A percentile compares a stretch with the other conserved stretches of the same genome.
Evolutionary conservation across 2,888 invertebrate species (phyloP).

Genomic region (Macrophya alboannulata): DNA sequence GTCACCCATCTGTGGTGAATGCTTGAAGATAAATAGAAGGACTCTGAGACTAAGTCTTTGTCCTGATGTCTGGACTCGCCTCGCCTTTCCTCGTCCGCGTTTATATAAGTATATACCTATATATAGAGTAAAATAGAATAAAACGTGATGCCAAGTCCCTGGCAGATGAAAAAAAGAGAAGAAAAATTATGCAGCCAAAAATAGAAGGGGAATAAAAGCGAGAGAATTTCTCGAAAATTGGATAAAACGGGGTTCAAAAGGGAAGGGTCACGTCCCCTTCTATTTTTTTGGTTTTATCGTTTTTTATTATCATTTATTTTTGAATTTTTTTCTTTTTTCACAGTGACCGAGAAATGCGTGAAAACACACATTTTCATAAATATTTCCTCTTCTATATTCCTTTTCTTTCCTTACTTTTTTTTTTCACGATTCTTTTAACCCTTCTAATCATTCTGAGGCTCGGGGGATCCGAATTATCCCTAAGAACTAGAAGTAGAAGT

Average conservation of each 20-base stretch:
- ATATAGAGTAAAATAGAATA: background rate
- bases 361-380: background rate
- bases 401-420: background rate
- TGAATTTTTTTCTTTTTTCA: background rate
- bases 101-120: background rate
- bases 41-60: conserved; percentile 40
- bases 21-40: conserved; percentile 45
- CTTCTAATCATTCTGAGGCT: background rate
- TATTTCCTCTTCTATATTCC: background rate
- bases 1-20: conserved; percentile 42
- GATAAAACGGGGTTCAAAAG: conserved; percentile 22
- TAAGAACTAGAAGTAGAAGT: background rate
- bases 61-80: conserved; percentile 29
- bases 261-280: background rate
- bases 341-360: background rate
- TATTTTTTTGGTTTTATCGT: background rate
- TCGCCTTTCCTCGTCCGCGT: background rate
- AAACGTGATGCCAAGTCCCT: background rate
- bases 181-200: conserved; percentile 9
- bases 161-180: background rate
- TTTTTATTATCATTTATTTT: too few species aligned
- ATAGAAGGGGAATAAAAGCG: background rate
- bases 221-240: conserved; percentile 2
- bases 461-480: background rate
- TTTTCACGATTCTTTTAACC: background rate